A percentile compares a stretch with the other conserved stretches of the same genome.
phyloP scores from a whole-genome alignment of 2,888 invertebrate genomes.

The Mechanitis messenoides region DNA sequence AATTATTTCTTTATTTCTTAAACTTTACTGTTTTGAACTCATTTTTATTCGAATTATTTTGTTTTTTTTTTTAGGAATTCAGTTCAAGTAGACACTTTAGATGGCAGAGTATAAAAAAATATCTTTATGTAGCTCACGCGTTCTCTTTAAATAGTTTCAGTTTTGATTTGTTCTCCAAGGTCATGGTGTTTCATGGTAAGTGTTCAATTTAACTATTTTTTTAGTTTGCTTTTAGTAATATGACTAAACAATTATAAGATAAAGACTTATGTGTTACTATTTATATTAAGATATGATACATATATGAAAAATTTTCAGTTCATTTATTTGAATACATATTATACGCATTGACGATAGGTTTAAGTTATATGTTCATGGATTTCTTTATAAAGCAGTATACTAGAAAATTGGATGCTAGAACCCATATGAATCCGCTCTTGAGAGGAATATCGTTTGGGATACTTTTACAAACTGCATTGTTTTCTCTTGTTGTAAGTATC shows the following conservation, averaged over 20 bases:
- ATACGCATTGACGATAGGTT: conserved; percentile 44
- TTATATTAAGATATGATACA: no score
- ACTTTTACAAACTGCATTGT: conserved; percentile 48
- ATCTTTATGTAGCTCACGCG: conserved; percentile 42
- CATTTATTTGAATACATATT: conserved; percentile 47
- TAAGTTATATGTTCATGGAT: conserved; percentile 60
- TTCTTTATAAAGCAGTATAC: conserved; percentile 60
- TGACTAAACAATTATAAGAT: no score
- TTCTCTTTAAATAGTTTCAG: conserved; percentile 39
- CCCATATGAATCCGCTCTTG: conserved; percentile 50
- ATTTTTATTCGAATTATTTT: neutral
- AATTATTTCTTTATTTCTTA: neutral
- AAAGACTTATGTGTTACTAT: no score
- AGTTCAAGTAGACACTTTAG: conserved; percentile 36
- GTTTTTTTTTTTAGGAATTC: conserved; percentile 28
- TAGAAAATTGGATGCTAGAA: conserved; percentile 43
- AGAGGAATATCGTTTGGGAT: conserved; percentile 50
- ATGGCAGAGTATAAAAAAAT: conserved; percentile 49
- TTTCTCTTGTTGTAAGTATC: conserved; percentile 48
- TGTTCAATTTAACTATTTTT: neutral
- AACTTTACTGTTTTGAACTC: no score
- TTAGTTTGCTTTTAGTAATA: conserved; percentile 13
- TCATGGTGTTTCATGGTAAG: conserved; percentile 39
- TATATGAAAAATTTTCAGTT: conserved; percentile 40
- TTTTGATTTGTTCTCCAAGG: conserved; percentile 52